phyloP scores from a whole-genome alignment of 2,113 vertebrate species.

The Notarius lentiginosus region DNA sequence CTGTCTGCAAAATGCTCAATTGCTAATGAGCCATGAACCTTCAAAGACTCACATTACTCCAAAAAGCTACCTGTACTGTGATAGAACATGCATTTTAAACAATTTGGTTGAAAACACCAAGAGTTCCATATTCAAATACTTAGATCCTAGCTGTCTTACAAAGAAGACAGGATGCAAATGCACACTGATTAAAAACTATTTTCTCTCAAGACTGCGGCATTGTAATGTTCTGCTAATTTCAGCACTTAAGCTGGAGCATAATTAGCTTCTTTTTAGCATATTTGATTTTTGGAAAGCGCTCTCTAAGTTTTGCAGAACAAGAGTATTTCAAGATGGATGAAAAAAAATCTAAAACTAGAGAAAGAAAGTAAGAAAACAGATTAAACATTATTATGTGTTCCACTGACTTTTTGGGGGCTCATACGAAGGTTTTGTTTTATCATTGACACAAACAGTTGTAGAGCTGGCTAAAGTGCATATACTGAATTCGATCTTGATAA shows the following conservation, averaged over 20 bases:
- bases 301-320: slow-evolving; percentile 22
- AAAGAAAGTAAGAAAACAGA: slow-evolving; percentile 14
- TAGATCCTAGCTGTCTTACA: slow-evolving; percentile 5
- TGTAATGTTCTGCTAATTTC: slow-evolving; percentile 46
- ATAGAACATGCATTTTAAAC: not conserved
- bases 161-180: slow-evolving; percentile 42
- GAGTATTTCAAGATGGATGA: not conserved
- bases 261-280: slow-evolving; percentile 48
- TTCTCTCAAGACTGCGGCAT: slow-evolving; percentile 30
- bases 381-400: not conserved
- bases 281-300: slow-evolving; percentile 33
- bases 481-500: slow-evolving; percentile 12
- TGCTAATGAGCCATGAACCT: slow-evolving; percentile 17
- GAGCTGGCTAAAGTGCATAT: not conserved
- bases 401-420: not conserved
- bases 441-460: slow-evolving; percentile 1
- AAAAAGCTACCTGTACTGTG: not conserved
- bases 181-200: slow-evolving; percentile 33
- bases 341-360: not conserved
- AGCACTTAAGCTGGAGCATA: slow-evolving; percentile 37
- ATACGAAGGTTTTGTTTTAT: slow-evolving; percentile 11
- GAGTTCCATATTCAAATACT: not conserved
- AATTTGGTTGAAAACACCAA: not conserved
- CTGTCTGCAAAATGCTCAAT: slow-evolving; percentile 31
- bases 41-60: not conserved